Evolutionary conservation across 2,113 vertebrate genomes (phyloP), one percentile per base, ranked within the genome.

Genomic region (Opisthocomus hoazin): DNA sequence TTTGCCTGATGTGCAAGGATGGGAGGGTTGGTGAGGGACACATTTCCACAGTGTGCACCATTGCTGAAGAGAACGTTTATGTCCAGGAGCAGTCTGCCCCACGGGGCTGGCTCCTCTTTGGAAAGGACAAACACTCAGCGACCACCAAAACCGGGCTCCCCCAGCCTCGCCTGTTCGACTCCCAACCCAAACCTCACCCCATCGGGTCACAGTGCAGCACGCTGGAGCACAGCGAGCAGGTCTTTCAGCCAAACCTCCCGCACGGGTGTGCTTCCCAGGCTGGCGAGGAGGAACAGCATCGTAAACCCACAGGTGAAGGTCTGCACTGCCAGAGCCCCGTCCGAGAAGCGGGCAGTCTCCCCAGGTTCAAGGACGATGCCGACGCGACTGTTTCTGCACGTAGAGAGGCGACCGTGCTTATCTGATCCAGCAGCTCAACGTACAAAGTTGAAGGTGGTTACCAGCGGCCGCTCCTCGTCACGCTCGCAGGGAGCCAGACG

Each of bases 331-430:
- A 50, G 56, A 68, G 37, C 79, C 66, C 63, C 0, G 0, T 23
- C 37, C 2, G 3, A 34, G 23, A 87, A 39, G 39, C 0, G 0
- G 61, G 56, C 23, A 36, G 43, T 11, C 20, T 65, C 30, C 70
- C 69, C 24, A 29, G 26, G 57, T 73, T 85, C 89, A 94, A 93
- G 92, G 77, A 71, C 15, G 5, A 60, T 61, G 48, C 17, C 0
- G 0, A n/a, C 50, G 29, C 0, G 3, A 30, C 27, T 53, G 24
- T 54, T 46, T 30, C 39, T 65, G 78, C 57, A 57, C 0, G 0
- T 6, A 85, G 50, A 79, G 45, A 63, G 23, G 13, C 29, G 58
- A 51, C 36, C 2, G 2, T 16, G 18, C 74, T 87, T 89, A 90
- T 91, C 78, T 87, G 75, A 90, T 54, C 19, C 27, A 77, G 63